Base-by-base conservation (phyloP, 2,113 vertebrate species). In the Agapornis roseicollis region DNA sequence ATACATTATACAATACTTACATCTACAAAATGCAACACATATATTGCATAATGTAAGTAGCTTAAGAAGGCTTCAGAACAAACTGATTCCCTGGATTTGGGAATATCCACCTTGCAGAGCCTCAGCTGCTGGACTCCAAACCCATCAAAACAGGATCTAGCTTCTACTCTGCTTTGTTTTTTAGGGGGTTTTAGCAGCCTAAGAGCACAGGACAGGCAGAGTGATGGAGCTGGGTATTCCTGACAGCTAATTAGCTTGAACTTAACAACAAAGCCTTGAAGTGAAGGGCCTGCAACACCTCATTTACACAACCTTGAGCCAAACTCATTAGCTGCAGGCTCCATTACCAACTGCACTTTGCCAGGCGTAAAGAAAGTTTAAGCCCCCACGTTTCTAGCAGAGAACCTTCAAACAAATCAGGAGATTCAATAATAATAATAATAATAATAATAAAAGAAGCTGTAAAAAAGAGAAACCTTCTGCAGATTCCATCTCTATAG, bases 401-500 rank as follows among this genome's bases (percentile, higher is more conserved):
- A 68, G 58, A 83, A 39, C 27, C 20, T 0, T 23, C 31, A 71
- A 82, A 85, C 37, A 65, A 94, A 90, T 12, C 37, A 50, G 31
- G 35, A 81, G 37, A 66, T 46, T 13, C 6, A 69, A 74, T 24
- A 68, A 50, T 35, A 52, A 42, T 11, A 72, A 28, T 58, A 58
- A 35, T 58, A 44, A 49, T 11, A 72, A 28, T 58, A 58, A 35
- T 58, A 44, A 49, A 15, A 56, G 39, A 65, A 70, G 12, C 55
- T 50, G 42, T 41, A 74, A 86, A 79, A 42, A 46, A 88, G 61
- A 92, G 65, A 65, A 83, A 20, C 91, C 85, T 76, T 92, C 85
- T 80, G 86, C 92, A 87, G 93, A 93, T 80, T 90, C 80, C 96
- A 95, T 94, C 92, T 79, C 93, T 96, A 92, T 76, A 97, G 96